Conservation (phyloP, 2,888 invertebrate species). For the Xanthia togata region DNA sequence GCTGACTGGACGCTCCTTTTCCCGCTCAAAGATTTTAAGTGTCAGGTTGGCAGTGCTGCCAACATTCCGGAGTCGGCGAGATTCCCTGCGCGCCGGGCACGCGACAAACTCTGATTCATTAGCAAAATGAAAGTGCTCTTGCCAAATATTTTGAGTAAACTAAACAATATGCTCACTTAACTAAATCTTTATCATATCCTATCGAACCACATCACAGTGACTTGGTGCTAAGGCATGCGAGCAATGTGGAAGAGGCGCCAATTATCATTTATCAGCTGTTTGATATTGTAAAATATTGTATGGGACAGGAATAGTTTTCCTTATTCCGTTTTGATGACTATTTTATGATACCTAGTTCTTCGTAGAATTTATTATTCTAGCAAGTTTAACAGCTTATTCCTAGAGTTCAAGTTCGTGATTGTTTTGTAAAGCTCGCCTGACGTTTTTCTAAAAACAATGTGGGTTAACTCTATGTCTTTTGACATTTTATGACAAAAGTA, state of each 20-base stretch:
- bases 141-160: conserved; percentile 73
- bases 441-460: not conserved
- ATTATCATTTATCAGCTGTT: conserved; percentile 45
- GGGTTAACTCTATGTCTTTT: not conserved
- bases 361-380: conserved; percentile 23
- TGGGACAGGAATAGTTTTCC: conserved; percentile 46
- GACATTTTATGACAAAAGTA: not conserved
- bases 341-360: conserved; percentile 26
- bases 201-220: conserved; percentile 48
- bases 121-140: conserved; percentile 68
- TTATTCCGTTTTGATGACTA: conserved; percentile 45
- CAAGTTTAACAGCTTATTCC: conserved; percentile 9
- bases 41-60: conserved; percentile 71
- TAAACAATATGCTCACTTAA: conserved; percentile 63
- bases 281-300: conserved; percentile 51
- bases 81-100: conserved; percentile 68
- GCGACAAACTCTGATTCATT: conserved; percentile 71
- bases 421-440: not conserved
- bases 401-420: not conserved
- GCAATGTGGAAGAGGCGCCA: conserved; percentile 54
- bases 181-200: conserved; percentile 52
- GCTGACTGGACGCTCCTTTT: conserved; percentile 34
- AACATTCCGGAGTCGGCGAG: conserved; percentile 65
- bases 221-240: conserved; percentile 50
- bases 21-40: conserved; percentile 58